phyloP scores from a whole-genome alignment of 1,140 invertebrate genomes.

The Euura lappo region DNA sequence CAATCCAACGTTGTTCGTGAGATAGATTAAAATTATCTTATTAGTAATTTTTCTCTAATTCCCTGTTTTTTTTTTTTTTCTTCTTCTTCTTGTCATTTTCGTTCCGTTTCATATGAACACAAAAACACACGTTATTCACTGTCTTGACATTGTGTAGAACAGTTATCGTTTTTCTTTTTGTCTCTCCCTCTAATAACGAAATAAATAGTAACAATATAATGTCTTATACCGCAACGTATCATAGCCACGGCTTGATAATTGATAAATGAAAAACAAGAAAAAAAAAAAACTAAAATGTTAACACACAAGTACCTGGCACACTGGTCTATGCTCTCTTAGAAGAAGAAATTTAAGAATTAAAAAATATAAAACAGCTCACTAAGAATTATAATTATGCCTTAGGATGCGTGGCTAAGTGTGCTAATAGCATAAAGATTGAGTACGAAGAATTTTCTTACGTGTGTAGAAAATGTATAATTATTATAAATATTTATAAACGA shows the following conservation, averaged over 20 bases:
- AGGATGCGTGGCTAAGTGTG: constrained; percentile 41
- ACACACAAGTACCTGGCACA: constrained; percentile 52
- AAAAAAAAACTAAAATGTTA: constrained; percentile 28
- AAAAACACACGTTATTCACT: background rate
- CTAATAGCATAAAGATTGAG: constrained; percentile 23
- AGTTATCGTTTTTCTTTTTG: background rate
- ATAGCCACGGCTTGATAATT: constrained; percentile 42
- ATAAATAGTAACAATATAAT: constrained; percentile 41
- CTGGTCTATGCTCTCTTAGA: constrained; percentile 51
- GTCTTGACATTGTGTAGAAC: background rate
- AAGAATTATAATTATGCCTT: constrained; percentile 42
- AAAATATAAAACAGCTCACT: constrained; percentile 34
- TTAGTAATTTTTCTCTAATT: constrained; percentile 29
- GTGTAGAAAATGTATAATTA: too few relatives aligned
- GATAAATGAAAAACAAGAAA: constrained; percentile 15
- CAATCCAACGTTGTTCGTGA: constrained; percentile 33
- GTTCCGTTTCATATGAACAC: too few relatives aligned
- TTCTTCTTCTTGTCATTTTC: background rate
- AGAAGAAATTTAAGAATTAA: too few relatives aligned
- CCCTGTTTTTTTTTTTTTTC: background rate
- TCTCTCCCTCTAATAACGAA: too few relatives aligned
- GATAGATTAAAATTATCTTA: constrained; percentile 39
- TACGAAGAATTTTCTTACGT: background rate
- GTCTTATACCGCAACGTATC: constrained; percentile 45
- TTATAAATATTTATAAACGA: too few relatives aligned